Evolutionary conservation across 2,888 invertebrate species (phyloP).

Genomic region (Drosophila ochracea): DNA sequence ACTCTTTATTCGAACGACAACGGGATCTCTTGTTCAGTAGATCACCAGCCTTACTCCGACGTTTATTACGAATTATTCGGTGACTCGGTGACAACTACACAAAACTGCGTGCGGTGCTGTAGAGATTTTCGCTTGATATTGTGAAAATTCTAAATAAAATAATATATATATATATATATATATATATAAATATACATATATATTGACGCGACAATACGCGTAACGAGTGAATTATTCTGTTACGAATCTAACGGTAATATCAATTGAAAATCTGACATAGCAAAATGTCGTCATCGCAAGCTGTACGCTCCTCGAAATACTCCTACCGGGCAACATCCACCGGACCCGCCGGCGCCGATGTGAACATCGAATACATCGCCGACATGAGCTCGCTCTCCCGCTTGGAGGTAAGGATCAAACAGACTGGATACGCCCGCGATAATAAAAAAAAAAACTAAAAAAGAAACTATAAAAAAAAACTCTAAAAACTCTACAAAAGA

Average conservation of each 20-base stretch:
- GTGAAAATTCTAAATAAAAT: conserved; percentile 27
- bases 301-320: conserved; percentile 95
- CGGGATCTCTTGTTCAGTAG: conserved; percentile 86
- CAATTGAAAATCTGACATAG: conserved; percentile 65
- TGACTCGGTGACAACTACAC: conserved; percentile 86
- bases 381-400: conserved; percentile 97
- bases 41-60: conserved; percentile 86
- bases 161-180: conserved; percentile 12
- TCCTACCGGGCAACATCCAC: conserved; percentile 95
- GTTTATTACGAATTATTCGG: conserved; percentile 85
- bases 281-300: conserved; percentile 90
- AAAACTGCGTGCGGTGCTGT: conserved; percentile 82
- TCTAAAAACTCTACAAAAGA: conserved; percentile 15
- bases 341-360: conserved; percentile 93
- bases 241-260: conserved; percentile 43
- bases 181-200: conserved; percentile 3
- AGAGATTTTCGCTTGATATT: conserved; percentile 70
- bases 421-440: conserved; percentile 7
- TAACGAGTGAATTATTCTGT: conserved; percentile 44
- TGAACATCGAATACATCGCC: conserved; percentile 97
- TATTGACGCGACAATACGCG: conserved; percentile 58
- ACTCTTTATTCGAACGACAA: conserved; percentile 86
- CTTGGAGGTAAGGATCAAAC: conserved; percentile 92
- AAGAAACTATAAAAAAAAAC: background rate
- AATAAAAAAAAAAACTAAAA: background rate